Evolutionary conservation across 2,888 invertebrate species (phyloP).

Genomic region (Glyphotaelius pellucidus): DNA sequence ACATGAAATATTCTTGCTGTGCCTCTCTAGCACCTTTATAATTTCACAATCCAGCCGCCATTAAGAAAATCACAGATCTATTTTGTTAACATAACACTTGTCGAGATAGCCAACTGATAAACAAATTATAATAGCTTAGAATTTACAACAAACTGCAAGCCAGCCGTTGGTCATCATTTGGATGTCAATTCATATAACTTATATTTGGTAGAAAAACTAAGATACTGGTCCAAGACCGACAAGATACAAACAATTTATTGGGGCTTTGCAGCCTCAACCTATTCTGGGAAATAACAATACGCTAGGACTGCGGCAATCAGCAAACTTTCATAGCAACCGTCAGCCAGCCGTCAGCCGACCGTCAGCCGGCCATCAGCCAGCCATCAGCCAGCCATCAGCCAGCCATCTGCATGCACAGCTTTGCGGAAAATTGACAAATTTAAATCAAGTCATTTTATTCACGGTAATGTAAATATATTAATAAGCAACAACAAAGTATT

Average conservation of each 20-base stretch:
- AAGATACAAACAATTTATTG: constrained; percentile 37
- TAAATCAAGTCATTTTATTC: constrained; percentile 9
- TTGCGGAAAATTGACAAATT: constrained; percentile 5
- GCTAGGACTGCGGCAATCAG: constrained; percentile 16
- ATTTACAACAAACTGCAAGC: constrained; percentile 19
- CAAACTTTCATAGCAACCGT: too few relatives aligned
- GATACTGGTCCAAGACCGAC: constrained; percentile 56
- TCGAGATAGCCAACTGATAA: constrained; percentile 42
- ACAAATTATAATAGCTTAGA: constrained; percentile 19
- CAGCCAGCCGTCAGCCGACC: too few relatives aligned
- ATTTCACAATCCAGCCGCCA: constrained; percentile 56
- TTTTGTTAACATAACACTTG: constrained; percentile 53
- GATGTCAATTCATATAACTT: constrained; percentile 27
- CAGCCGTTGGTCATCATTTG: constrained; percentile 38
- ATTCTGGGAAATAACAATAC: constrained; percentile 19
- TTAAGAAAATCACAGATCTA: constrained; percentile 66
- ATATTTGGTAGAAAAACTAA: constrained; percentile 48
- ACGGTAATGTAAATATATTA: constrained; percentile 4
- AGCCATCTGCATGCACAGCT: neutral
- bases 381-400: too few relatives aligned
- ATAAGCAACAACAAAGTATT: constrained; percentile 32
- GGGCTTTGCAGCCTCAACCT: neutral
- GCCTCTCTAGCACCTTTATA: constrained; percentile 60
- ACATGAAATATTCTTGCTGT: constrained; percentile 55
- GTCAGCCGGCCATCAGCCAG: too few relatives aligned